These are phyloP conservation scores for Agrilus biguttatus DNA, from an alignment of 2,888 invertebrate species.

Conservation along the genomic window DNA sequence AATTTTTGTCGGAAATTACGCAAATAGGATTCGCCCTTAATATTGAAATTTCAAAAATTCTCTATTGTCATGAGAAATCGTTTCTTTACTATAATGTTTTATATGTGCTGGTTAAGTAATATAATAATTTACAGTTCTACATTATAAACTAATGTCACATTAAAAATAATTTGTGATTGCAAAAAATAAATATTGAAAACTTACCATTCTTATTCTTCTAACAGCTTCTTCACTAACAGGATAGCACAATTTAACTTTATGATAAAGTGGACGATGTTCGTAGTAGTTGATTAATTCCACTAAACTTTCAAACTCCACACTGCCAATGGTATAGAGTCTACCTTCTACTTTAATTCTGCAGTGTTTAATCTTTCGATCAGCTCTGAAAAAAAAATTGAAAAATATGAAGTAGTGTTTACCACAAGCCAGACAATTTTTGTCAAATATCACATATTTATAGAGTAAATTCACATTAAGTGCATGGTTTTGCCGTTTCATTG, in stretches of 20 bases:
- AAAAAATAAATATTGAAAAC: slow-evolving; percentile 17
- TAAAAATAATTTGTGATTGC: too few species aligned
- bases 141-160: too few species aligned
- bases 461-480: too few species aligned
- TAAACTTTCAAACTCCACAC: slow-evolving; percentile 89
- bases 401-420: not conserved
- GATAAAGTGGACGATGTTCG: slow-evolving; percentile 79
- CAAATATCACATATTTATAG: too few species aligned
- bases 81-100: too few species aligned
- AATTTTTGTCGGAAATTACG: too few species aligned
- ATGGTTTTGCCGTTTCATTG: too few species aligned
- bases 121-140: too few species aligned
- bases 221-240: slow-evolving; percentile 68
- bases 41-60: too few species aligned
- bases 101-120: too few species aligned
- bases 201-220: slow-evolving; percentile 46
- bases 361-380: slow-evolving; percentile 90
- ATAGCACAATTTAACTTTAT: slow-evolving; percentile 73
- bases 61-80: too few species aligned
- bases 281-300: slow-evolving; percentile 88
- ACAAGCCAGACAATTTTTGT: not conserved
- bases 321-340: slow-evolving; percentile 78
- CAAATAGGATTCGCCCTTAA: too few species aligned
- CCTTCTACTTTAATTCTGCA: slow-evolving; percentile 91
- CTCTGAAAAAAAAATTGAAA: slow-evolving; percentile 39